These are phyloP conservation scores for Oasisia sp. DNA, from an alignment of 2,888 invertebrate species.

Conservation along the genomic window DNA sequence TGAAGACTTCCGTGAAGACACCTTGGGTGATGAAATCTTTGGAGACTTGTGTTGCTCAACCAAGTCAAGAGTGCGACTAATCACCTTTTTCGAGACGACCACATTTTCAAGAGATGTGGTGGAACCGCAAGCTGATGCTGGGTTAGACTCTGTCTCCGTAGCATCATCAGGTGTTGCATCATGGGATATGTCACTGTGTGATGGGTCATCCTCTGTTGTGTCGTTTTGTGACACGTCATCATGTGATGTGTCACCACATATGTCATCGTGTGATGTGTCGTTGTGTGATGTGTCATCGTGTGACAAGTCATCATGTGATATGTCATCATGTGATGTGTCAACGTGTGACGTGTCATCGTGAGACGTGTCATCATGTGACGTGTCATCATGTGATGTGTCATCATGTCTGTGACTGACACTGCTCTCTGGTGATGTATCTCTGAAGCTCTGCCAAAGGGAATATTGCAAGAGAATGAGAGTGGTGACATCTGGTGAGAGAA, in stretches of 20 bases:
- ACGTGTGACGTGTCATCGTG: not conserved
- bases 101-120: not conserved
- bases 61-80: slow-evolving; percentile 12
- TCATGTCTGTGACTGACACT: not conserved
- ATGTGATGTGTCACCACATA: not conserved
- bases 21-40: not conserved
- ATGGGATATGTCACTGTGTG: not conserved
- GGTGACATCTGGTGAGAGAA: not conserved
- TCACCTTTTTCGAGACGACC: not conserved
- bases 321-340: too few relatives aligned
- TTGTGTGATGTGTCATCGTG: not conserved
- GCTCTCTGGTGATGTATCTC: not conserved
- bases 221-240: not conserved
- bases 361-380: not conserved
- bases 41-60: not conserved
- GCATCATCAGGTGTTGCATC: not conserved
- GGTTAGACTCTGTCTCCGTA: not conserved
- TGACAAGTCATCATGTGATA: not conserved
- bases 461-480: not conserved
- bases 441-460: slow-evolving; percentile 3
- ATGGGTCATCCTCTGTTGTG: not conserved
- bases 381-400: not conserved
- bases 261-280: not conserved
- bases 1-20: not conserved
- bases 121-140: not conserved